Percentiles rank a stretch among this genome's conserved stretches.
phyloP scores from a whole-genome alignment of 2,888 invertebrate genomes.

The Synergus itoensis region DNA sequence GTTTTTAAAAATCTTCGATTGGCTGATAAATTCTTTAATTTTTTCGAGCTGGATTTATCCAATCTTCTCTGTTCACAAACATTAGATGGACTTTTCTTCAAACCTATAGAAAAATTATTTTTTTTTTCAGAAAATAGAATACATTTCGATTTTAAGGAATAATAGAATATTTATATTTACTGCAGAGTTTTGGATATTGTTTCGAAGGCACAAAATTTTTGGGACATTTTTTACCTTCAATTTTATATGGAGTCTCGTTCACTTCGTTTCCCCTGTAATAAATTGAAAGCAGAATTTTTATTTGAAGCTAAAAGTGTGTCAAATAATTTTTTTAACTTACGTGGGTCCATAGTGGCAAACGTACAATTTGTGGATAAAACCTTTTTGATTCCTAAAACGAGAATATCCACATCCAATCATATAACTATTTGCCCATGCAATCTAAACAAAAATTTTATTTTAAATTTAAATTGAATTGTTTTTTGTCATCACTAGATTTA shows the following conservation, averaged over 20 bases:
- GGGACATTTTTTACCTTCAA: not conserved
- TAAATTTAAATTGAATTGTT: not conserved
- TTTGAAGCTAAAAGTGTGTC: not conserved
- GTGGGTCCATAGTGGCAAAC: not conserved
- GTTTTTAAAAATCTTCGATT: not conserved
- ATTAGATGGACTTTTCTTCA: not conserved
- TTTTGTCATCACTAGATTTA: not conserved
- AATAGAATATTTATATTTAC: not conserved
- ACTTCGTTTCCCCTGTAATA: not conserved
- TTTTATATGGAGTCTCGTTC: not conserved
- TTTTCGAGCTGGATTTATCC: not conserved
- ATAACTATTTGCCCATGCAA: not conserved
- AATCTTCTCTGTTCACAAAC: not conserved
- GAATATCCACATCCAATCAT: constrained; percentile 6
- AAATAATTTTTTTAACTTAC: not conserved
- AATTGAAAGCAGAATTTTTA: not conserved
- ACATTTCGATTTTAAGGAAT: not conserved
- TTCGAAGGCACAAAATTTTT: not conserved
- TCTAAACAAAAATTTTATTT: not conserved
- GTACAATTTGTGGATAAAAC: not conserved
- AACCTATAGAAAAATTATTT: not conserved
- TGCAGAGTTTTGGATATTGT: not conserved
- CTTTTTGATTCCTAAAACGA: not conserved
- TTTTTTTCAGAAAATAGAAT: not conserved
- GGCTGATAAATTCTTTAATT: not conserved